Conservation (phyloP, 2,113 vertebrate species). For the Galemys pyrenaicus region DNA sequence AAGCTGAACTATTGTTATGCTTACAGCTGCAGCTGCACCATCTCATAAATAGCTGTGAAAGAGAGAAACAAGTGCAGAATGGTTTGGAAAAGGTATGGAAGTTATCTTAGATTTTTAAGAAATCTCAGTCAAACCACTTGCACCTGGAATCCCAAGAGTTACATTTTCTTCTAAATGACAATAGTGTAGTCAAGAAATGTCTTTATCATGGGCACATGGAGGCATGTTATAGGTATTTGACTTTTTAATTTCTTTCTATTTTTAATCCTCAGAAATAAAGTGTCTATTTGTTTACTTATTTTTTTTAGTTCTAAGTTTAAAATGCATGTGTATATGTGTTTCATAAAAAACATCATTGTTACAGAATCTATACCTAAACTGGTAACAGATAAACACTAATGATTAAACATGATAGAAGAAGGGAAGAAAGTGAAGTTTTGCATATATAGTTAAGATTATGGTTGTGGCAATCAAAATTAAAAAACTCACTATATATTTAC, state of each 20-base stretch:
- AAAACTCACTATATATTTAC: background rate
- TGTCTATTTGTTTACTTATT: background rate
- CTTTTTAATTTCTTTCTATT: background rate
- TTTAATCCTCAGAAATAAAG: background rate
- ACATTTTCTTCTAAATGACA: constrained; percentile 36
- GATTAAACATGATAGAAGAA: background rate
- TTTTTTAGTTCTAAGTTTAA: constrained; percentile 23
- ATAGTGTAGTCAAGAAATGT: constrained; percentile 33
- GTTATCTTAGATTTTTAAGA: constrained; percentile 62
- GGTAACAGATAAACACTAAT: background rate
- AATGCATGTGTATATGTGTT: background rate
- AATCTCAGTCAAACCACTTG: constrained; percentile 54
- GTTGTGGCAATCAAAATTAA: background rate
- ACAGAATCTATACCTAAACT: background rate
- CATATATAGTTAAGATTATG: background rate
- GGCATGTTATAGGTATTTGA: background rate
- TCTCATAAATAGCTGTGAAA: constrained; percentile 42
- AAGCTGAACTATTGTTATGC: constrained; percentile 58
- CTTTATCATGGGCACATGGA: constrained; percentile 18
- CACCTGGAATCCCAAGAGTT: background rate
- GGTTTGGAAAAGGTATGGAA: constrained; percentile 26
- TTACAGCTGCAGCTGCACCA: constrained; percentile 54
- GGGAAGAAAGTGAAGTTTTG: background rate
- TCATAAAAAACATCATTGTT: background rate
- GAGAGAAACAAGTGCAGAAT: constrained; percentile 21